Evolutionary conservation across 2,797 vertebrate species (phyloP).

Genomic region (Anabacerthia variegaticeps): DNA sequence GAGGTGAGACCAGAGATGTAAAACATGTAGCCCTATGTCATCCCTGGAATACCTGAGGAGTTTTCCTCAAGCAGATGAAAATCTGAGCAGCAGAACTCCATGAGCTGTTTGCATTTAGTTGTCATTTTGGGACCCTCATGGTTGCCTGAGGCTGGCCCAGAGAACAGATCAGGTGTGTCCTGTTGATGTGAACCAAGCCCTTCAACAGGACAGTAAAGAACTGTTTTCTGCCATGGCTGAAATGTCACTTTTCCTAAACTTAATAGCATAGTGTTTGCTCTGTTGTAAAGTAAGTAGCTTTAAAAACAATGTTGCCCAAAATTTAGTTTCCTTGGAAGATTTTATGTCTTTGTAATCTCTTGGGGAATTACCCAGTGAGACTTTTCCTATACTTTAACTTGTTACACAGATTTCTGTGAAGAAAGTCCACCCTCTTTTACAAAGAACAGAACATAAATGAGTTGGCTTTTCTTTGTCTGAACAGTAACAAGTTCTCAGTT

Average conservation of each 20-base stretch:
- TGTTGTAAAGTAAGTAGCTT: neutral
- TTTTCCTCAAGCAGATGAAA: neutral
- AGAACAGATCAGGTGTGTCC: neutral
- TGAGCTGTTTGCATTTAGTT: neutral
- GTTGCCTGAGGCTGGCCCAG: neutral
- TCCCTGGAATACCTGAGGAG: neutral
- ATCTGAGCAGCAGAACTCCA: neutral
- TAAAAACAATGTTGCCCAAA: neutral
- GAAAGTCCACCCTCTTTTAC: neutral
- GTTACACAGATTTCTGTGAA: neutral
- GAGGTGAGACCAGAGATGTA: neutral
- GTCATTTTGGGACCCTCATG: rapidly evolving
- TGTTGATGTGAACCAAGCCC: neutral
- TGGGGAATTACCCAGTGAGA: neutral
- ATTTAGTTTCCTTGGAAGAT: neutral
- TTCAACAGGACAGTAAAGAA: neutral
- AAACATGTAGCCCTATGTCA: neutral
- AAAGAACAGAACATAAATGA: neutral
- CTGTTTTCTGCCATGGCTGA: neutral
- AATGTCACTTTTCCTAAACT: neutral
- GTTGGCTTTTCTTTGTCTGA: neutral
- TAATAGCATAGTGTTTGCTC: neutral
- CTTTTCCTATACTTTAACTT: neutral
- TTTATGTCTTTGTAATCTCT: neutral
- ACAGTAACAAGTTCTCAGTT: neutral